Percentiles rank a stretch among this genome's conserved stretches.
Evolutionary conservation across 2,797 vertebrate species (phyloP).

Genomic region (Typhlichthys subterraneus): DNA sequence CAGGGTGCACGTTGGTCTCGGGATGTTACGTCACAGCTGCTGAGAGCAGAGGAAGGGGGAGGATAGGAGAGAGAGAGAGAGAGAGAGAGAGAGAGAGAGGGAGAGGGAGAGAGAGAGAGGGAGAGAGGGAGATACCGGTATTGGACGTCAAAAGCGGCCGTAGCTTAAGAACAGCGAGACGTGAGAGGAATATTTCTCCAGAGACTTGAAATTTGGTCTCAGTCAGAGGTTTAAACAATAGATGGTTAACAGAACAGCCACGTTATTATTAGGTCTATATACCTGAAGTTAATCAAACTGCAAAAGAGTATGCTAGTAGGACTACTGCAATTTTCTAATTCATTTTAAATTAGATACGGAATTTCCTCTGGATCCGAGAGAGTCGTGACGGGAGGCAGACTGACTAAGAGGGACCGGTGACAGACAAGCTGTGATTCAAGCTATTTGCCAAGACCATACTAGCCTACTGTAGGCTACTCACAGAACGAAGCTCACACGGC

Average conservation of each 20-base stretch:
- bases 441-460: conserved; percentile 35
- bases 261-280: conserved; percentile 20
- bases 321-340: conserved; percentile 25
- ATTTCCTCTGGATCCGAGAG: conserved; percentile 7
- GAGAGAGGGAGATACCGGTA: conserved; percentile 53
- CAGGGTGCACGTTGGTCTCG: conserved; percentile 51
- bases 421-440: conserved; percentile 38
- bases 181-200: conserved; percentile 12
- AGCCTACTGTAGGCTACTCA: conserved; percentile 7
- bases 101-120: conserved; percentile 39
- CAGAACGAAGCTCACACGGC: conserved; percentile 7
- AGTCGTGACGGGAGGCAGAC: conserved; percentile 10
- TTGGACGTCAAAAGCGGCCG: conserved; percentile 61
- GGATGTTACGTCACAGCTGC: conserved; percentile 67
- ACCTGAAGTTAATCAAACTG: conserved; percentile 6
- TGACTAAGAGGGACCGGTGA: conserved; percentile 21
- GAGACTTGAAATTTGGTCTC: not conserved
- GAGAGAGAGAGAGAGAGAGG: conserved; percentile 3
- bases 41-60: conserved; percentile 42
- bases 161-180: conserved; percentile 41
- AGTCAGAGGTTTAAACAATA: not conserved
- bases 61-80: conserved; percentile 16
- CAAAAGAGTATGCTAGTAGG: not conserved
- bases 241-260: not conserved
- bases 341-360: conserved; percentile 31